phyloP scores from a whole-genome alignment of 2,888 invertebrate genomes.

The Lycia hirtaria region DNA sequence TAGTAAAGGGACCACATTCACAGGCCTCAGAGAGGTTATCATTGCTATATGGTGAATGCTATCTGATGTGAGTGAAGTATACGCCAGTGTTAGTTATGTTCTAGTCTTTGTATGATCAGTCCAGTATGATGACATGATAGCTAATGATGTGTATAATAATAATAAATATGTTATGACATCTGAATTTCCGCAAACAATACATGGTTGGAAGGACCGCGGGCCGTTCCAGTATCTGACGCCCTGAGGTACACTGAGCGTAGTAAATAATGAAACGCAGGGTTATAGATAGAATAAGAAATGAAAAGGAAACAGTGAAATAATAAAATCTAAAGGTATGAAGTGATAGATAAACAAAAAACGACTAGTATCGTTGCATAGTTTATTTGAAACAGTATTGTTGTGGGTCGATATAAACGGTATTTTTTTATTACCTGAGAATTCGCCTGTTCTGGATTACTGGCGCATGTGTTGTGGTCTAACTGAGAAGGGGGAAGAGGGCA shows the following conservation, averaged over 20 bases:
- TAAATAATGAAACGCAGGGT: conserved; percentile 65
- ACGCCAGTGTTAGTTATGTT: conserved; percentile 79
- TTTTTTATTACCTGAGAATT: conserved; percentile 89
- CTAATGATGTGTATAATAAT: conserved; percentile 73
- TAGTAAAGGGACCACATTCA: conserved; percentile 74
- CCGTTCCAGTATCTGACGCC: conserved; percentile 58
- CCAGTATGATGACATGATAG: conserved; percentile 73
- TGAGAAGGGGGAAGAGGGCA: conserved; percentile 95
- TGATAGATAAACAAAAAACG: conserved; percentile 79
- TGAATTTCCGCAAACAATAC: conserved; percentile 46
- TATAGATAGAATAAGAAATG: conserved; percentile 55
- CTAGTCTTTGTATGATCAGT: conserved; percentile 78
- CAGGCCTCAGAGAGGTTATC: conserved; percentile 70
- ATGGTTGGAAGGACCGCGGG: conserved; percentile 59
- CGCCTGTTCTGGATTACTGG: conserved; percentile 89
- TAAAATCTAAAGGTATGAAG: conserved; percentile 79
- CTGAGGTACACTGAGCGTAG: conserved; percentile 74
- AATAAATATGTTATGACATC: conserved; percentile 55
- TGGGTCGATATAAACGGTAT: conserved; percentile 83
- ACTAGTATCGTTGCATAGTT: conserved; percentile 82
- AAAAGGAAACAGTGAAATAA: conserved; percentile 75
- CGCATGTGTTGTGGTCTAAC: conserved; percentile 94
- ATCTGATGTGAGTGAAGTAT: conserved; percentile 82
- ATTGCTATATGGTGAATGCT: conserved; percentile 80
- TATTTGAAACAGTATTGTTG: conserved; percentile 79